Evolutionary conservation across 2,888 invertebrate genomes (phyloP), one percentile per base, ranked within the genome.

Genomic region (Antheraea assamensis): DNA sequence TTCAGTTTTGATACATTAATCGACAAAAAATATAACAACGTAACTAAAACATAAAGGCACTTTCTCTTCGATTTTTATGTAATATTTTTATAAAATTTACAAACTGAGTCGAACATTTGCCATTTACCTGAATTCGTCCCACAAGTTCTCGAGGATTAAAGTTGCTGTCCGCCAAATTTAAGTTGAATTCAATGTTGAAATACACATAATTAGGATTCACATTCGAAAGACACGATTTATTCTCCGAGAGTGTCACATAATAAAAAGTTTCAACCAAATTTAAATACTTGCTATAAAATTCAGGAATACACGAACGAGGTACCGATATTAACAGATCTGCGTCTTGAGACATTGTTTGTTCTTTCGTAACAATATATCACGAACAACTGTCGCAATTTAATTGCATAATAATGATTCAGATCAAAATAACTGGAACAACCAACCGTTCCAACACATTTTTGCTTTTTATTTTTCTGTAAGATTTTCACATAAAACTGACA

Each of bases 231-330:
- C 85, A 82, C 74, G 87, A 87, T 87, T 91, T 92, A 82, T 87
- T 90, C 85, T 94, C 92, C 74, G 91, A 86, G 80, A 94, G 84
- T 80, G 92, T 93, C 82, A 94, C 94, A 89, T 90, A 93, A 83
- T 94, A 94, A 90, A 94, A 94, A 85, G 92, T 92, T 91, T 94
- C 94, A 75, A 94, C 92, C 83, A 94, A 90, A 88, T 93, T 94
- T 55, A 90, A 87, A 85, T 93, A 93, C 83, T 92, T 93, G 78
- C 83, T 89, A 79, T 91, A 92, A 84, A 94, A 94, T 81, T 93
- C 92, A 31, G 86, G 85, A 76, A 93, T 81, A 87, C 91, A 90
- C 78, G 89, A 88, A 76, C 93, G 92, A 80, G 94, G 94, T 81
- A 94, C 92, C 78, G 91, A 87, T 89, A 94, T 90, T 74, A 87